A percentile compares a stretch with the other conserved stretches of the same genome.
These are phyloP conservation scores for Eupithecia insigniata DNA, from an alignment of 2,888 invertebrate species.

Conservation along the genomic window DNA sequence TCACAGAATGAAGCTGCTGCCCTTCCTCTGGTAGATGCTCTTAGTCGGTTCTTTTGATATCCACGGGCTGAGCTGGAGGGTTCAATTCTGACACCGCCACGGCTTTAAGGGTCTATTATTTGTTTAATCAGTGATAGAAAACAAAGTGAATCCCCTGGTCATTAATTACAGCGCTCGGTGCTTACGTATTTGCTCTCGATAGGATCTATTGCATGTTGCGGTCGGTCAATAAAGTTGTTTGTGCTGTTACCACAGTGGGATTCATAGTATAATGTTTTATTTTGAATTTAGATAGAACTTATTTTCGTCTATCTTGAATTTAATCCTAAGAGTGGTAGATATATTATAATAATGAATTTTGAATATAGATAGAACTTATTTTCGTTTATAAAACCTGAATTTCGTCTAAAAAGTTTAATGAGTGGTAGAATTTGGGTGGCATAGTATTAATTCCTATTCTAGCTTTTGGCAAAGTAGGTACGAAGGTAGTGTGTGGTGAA, in stretches of 20 bases:
- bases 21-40: neutral
- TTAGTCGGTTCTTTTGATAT: neutral
- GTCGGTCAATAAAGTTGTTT: conserved; percentile 40
- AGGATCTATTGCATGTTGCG: conserved; percentile 43
- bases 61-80: neutral
- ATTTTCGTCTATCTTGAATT: neutral
- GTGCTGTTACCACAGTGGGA: neutral
- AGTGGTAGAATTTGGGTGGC: too few relatives aligned
- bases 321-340: too few relatives aligned
- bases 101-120: neutral
- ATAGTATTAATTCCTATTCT: too few relatives aligned
- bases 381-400: too few relatives aligned
- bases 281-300: neutral
- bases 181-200: conserved; percentile 42
- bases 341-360: too few relatives aligned
- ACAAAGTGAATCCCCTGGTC: conserved; percentile 15
- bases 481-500: too few relatives aligned
- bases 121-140: neutral
- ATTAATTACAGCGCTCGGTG: conserved; percentile 37
- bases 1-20: neutral
- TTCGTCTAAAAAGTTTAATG: too few relatives aligned
- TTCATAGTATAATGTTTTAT: neutral
- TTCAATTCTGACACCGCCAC: neutral
- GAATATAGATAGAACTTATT: too few relatives aligned
- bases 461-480: too few relatives aligned